These are phyloP conservation scores for Serrognathus titanus DNA, from an alignment of 2,888 invertebrate species.

Conservation along the genomic window DNA sequence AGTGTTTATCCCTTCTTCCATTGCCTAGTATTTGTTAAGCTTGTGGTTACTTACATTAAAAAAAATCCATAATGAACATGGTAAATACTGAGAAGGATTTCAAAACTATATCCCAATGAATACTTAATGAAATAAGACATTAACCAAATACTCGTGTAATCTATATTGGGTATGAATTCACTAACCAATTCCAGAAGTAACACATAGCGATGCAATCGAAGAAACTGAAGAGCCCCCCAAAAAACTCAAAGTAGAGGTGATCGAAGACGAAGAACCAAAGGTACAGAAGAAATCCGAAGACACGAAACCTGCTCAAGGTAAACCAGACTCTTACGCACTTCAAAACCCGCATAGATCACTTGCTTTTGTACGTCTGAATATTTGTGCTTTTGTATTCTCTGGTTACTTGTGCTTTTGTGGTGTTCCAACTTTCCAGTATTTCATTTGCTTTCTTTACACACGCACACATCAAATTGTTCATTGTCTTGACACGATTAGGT, in stretches of 20 bases:
- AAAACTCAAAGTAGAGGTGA: slow-evolving; percentile 51
- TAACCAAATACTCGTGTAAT: no score
- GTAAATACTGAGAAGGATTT: neutral
- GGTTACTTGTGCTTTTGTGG: neutral
- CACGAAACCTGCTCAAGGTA: slow-evolving; percentile 36
- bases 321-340: slow-evolving; percentile 34
- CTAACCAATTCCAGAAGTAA: slow-evolving; percentile 47
- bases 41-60: neutral
- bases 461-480: neutral
- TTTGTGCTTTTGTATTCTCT: neutral
- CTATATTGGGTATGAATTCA: slow-evolving; percentile 7
- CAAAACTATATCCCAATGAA: neutral
- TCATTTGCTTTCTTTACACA: neutral
- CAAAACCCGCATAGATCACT: slow-evolving; percentile 4
- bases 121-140: no score
- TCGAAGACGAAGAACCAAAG: slow-evolving; percentile 49
- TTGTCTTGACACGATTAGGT: slow-evolving; percentile 2
- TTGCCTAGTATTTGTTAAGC: neutral
- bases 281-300: slow-evolving; percentile 36
- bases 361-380: neutral
- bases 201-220: slow-evolving; percentile 45
- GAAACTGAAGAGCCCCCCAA: slow-evolving; percentile 41
- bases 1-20: neutral
- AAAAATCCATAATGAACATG: slow-evolving; percentile 4
- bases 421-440: neutral